Evolutionary conservation across 2,113 vertebrate species (phyloP).

Genomic region (Corydoras sp.): DNA sequence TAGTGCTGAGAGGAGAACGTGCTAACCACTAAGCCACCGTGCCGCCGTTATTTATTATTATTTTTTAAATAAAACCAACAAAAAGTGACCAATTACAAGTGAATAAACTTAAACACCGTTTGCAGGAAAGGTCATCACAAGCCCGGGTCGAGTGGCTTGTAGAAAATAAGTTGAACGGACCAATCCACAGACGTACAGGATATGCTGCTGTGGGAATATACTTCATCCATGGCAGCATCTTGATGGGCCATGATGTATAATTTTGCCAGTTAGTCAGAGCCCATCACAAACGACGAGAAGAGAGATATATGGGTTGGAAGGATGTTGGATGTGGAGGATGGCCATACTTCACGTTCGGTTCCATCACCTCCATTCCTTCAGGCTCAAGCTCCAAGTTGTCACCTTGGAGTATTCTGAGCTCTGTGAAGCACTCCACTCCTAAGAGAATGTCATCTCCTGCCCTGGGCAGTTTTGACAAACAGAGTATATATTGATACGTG

Average conservation of each 20-base stretch:
- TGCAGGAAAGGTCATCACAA: too few species aligned
- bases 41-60: too few species aligned
- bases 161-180: too few species aligned
- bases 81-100: too few species aligned
- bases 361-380: conserved; percentile 78
- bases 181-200: too few species aligned
- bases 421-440: conserved; percentile 94
- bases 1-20: too few species aligned
- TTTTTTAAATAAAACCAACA: too few species aligned
- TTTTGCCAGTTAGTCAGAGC: conserved; percentile 8
- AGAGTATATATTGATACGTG: conserved; percentile 99
- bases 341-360: conserved; percentile 79
- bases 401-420: conserved; percentile 90
- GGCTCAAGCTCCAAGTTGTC: conserved; percentile 94
- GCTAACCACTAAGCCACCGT: too few species aligned
- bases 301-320: conserved; percentile 9
- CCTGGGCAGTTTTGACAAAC: conserved; percentile 99
- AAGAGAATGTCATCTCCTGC: conserved; percentile 99
- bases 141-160: too few species aligned
- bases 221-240: neutral
- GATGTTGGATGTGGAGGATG: conserved; percentile 55
- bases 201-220: too few species aligned
- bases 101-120: too few species aligned
- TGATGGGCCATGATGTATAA: conserved; percentile 1
- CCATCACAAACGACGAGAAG: conserved; percentile 27